Conservation (phyloP, 2,888 invertebrate species). For the Philereme transversata region DNA sequence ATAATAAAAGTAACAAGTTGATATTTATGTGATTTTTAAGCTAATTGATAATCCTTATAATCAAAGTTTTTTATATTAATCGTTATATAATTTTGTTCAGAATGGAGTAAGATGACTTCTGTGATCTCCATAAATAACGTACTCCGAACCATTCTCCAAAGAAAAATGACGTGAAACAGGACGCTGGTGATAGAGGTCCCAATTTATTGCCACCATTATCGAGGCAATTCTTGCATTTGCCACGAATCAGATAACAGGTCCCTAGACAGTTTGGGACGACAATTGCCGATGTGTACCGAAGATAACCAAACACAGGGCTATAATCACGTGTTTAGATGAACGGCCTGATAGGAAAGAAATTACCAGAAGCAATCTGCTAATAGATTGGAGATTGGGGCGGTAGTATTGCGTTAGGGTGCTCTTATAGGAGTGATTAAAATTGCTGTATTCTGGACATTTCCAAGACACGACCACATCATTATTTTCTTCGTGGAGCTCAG, state of each 20-base stretch:
- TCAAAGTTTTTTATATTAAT: not conserved
- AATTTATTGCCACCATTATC: slow-evolving; percentile 65
- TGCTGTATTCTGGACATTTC: no score
- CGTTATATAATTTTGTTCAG: not conserved
- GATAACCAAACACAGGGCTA: slow-evolving; percentile 59
- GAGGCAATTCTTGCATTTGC: slow-evolving; percentile 60
- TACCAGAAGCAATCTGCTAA: slow-evolving; percentile 41
- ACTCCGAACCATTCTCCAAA: slow-evolving; percentile 21
- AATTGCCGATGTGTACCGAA: slow-evolving; percentile 57
- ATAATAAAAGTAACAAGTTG: no score
- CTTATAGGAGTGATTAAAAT: no score
- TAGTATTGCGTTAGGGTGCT: not conserved
- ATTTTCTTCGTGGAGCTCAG: no score
- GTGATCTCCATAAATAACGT: slow-evolving; percentile 16
- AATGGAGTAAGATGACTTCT: not conserved
- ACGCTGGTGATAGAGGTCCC: slow-evolving; percentile 52
- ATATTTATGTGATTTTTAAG: no score
- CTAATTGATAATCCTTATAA: no score
- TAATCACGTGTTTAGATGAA: slow-evolving; percentile 46
- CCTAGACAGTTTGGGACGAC: slow-evolving; percentile 47
- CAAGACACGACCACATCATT: no score
- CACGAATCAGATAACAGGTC: slow-evolving; percentile 51
- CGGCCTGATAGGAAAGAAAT: slow-evolving; percentile 38
- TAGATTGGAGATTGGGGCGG: slow-evolving; percentile 28
- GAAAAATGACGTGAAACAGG: slow-evolving; percentile 51